These are phyloP conservation scores for Redunca redunca DNA, from an alignment of 2,113 vertebrate genomes.

Conservation along the genomic window DNA sequence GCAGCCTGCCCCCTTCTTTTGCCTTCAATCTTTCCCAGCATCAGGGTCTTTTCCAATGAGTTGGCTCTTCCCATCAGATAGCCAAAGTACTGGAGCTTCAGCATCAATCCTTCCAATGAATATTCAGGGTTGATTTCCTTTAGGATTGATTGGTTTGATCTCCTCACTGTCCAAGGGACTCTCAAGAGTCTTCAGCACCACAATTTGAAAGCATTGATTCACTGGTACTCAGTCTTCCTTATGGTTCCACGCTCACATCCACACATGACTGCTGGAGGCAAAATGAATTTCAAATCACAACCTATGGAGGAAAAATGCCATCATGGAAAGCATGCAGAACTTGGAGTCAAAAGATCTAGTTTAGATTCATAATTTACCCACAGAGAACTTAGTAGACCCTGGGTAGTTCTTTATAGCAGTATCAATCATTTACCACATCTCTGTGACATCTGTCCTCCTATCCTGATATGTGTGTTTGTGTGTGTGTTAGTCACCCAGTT, in stretches of 20 bases:
- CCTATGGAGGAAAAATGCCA: not conserved
- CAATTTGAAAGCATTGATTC: not conserved
- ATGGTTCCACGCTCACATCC: not conserved
- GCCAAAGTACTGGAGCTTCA: not conserved
- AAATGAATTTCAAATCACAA: not conserved
- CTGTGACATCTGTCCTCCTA: not conserved
- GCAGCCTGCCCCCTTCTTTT: not conserved
- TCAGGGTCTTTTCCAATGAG: not conserved
- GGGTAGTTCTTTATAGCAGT: not conserved
- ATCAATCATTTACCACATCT: no score
- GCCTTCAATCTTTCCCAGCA: not conserved
- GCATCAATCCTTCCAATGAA: not conserved
- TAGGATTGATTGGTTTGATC: not conserved
- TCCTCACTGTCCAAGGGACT: not conserved
- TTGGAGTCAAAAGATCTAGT: not conserved
- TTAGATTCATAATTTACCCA: not conserved
- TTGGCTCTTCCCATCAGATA: not conserved
- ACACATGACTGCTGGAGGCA: not conserved
- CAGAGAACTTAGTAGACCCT: not conserved
- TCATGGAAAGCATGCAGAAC: not conserved
- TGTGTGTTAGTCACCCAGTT: not conserved
- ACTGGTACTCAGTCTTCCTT: not conserved
- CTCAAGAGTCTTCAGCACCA: not conserved
- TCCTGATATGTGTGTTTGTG: not conserved
- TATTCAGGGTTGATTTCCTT: not conserved